Evolutionary conservation across 1,140 invertebrate genomes (phyloP).

Genomic region (Ceratitis capitata): DNA sequence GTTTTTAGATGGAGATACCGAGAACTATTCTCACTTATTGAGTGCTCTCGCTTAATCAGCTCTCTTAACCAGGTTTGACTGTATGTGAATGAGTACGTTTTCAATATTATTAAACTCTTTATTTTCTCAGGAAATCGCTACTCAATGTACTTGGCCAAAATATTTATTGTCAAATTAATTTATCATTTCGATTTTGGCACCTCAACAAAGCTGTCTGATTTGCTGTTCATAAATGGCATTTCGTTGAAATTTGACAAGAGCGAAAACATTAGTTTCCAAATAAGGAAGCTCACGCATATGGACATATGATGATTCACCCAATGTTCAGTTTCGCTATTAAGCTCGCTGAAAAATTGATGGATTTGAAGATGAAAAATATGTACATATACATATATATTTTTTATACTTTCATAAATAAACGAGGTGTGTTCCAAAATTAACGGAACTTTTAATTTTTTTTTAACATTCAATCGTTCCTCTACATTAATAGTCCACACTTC

Average conservation of each 20-base stretch:
- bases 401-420: no score
- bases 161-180: slow-evolving; percentile 58
- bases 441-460: no score
- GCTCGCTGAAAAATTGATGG: background rate
- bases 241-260: slow-evolving; percentile 59
- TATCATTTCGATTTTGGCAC: slow-evolving; percentile 53
- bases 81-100: no score
- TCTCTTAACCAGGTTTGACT: background rate
- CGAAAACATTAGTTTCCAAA: slow-evolving; percentile 52
- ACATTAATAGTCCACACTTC: no score
- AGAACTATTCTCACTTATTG: background rate
- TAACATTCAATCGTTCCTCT: no score
- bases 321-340: background rate
- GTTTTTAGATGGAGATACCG: background rate
- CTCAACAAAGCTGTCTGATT: slow-evolving; percentile 49
- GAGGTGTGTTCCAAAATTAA: no score
- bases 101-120: background rate
- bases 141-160: slow-evolving; percentile 57
- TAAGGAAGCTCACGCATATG: background rate
- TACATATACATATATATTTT: no score
- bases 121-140: background rate
- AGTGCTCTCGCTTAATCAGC: background rate
- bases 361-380: background rate
- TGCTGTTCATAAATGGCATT: slow-evolving; percentile 58
- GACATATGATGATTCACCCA: no score